Conservation (phyloP, 2,797 vertebrate genomes). For the Microcaecilia unicolor region DNA sequence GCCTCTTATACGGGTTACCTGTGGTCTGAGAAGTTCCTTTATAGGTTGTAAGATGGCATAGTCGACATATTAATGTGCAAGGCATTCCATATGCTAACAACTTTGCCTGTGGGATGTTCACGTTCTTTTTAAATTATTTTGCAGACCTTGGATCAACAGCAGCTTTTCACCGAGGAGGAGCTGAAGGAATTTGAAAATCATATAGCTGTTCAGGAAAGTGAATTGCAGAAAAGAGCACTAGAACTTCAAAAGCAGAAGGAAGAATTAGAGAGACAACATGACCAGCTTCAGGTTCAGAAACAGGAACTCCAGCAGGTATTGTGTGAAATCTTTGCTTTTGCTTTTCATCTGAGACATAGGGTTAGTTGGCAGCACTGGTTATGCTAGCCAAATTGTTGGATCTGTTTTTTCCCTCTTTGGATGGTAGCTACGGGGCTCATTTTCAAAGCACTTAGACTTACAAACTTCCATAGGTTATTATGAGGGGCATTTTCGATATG, state of each 20-base stretch:
- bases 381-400: no score
- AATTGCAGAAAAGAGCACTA: conserved; percentile 69
- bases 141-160: conserved; percentile 89
- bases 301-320: conserved; percentile 81
- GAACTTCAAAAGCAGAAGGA: conserved; percentile 85
- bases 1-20: no score
- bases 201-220: conserved; percentile 74
- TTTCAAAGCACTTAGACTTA: no score
- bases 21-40: no score
- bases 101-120: background rate
- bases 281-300: conserved; percentile 86
- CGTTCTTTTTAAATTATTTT: background rate
- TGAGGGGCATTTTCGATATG: no score
- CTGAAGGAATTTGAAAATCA: conserved; percentile 88
- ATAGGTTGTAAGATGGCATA: no score
- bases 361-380: background rate
- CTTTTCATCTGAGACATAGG: no score
- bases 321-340: background rate
- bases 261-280: conserved; percentile 81
- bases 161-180: conserved; percentile 85
- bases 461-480: no score
- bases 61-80: no score
- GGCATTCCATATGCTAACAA: no score
- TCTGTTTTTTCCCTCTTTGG: no score
- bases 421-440: no score